Evolutionary conservation across 2,797 vertebrate species (phyloP), one percentile per base, ranked within the genome.

Genomic region (Kryptolebias ocellatus): DNA sequence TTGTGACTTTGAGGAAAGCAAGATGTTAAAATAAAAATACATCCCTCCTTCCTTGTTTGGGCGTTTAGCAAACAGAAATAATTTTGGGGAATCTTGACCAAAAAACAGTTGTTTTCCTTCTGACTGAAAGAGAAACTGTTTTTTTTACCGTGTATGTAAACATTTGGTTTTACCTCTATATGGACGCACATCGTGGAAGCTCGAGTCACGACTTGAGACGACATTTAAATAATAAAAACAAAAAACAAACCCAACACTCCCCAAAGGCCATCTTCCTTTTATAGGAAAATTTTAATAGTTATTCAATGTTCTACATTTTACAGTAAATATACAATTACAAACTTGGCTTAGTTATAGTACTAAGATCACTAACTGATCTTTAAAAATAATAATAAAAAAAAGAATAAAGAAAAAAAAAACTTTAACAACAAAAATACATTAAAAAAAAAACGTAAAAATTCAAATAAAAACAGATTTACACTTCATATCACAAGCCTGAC

Each of bases 321-420:
- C 97, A 98, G 97, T 97, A 97, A 98, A 96, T 97, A 97, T 97
- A 96, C 96, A 98, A 95, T 97, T 97, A 98, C 97, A 98, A 99
- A 98, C 96, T 96, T 96, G 97, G 96, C 95, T 96, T 97, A 95
- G 96, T 95, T 96, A 95, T 96, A 95, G 96, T 96, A 95, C 94
- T 94, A 93, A 95, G 95, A 98, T 96, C 96, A 95, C 94, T 92
- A 96, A 95, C 94, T 95, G 96, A 96, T 96, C 95, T 94, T 95
- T 83, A 87, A 94, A 91, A 95, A 95, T 91, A 92, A 84, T 89
- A 76, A 70, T 34, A 83, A 83, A 87, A 53, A 49, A 49, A 84
- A 18, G 84, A 88, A 79, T 34, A 85, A 93, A 90, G 94, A 95
- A 91, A 92, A 85, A 88, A 79, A 70, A 59, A 88, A 88, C 72